Evolutionary conservation across 2,888 invertebrate genomes (phyloP).

Genomic region (Gordius sp.): DNA sequence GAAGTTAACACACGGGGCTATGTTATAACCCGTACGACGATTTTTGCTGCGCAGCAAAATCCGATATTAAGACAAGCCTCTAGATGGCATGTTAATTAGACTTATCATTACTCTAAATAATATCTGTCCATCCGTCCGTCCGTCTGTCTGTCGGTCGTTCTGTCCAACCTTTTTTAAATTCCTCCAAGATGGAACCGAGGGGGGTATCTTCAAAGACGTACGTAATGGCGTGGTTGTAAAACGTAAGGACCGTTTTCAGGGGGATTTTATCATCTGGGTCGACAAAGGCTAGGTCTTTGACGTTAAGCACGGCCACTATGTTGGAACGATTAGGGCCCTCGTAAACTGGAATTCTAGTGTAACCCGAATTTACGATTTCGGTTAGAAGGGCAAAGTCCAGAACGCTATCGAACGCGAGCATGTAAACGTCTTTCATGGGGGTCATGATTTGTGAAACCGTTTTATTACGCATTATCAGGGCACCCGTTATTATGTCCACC

Average conservation of each 20-base stretch:
- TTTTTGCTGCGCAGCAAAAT: no score
- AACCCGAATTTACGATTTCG: constrained; percentile 65
- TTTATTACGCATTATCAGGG: constrained; percentile 72
- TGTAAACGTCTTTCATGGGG: constrained; percentile 39
- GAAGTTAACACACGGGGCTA: no score
- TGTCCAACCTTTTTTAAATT: constrained; percentile 62
- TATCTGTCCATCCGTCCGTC: no score
- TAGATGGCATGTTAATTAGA: no score
- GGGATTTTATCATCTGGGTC: constrained; percentile 94
- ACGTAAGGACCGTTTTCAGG: constrained; percentile 64
- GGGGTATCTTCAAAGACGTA: constrained; percentile 87
- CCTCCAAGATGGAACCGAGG: constrained; percentile 71
- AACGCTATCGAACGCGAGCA: not conserved
- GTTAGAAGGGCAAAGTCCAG: constrained; percentile 69
- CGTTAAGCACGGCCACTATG: constrained; percentile 71
- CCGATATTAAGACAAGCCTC: no score
- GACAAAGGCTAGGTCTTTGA: constrained; percentile 87
- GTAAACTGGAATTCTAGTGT: constrained; percentile 78
- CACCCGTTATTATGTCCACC: constrained; percentile 86
- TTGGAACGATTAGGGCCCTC: constrained; percentile 52
- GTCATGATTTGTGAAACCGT: constrained; percentile 83
- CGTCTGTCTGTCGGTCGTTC: no score
- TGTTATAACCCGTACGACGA: no score
- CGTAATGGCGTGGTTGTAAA: constrained; percentile 55
- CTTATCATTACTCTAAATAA: no score